Base-by-base conservation (phyloP, 2,113 vertebrate genomes). In the Brachyhypopomus occidentalis region DNA sequence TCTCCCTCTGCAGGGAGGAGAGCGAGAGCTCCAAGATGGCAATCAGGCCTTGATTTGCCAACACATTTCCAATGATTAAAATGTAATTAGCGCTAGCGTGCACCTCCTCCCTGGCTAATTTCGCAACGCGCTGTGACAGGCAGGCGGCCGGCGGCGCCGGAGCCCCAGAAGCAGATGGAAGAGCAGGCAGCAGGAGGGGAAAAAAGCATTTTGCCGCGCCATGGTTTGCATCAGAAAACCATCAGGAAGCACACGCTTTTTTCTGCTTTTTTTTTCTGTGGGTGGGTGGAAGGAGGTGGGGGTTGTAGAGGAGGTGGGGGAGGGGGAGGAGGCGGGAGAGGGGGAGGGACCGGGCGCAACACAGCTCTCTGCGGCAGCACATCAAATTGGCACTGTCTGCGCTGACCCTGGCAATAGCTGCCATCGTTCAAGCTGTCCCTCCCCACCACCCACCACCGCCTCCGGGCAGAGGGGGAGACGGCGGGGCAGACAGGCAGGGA, bases 1-100 rank as follows among this genome's bases (percentile, higher is more conserved):
- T 92, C 92, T 92, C 94, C 92, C 95, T 94, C 96, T 94, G 96
- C 95, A 94, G 96, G 95, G 96, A 94, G 92, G 94, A 94, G 93
- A 95, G 77, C 80, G 86, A 93, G 92, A 84, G 92, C 96, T 97
- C 95, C 64, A 95, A 96, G 95, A 96, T 97, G 96, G 96, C 96
- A 98, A 98, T 98, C 96, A 96, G 96, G 96, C 93, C 96, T 97
- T 98, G 97, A 99, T 99, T 99, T 98, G 97, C 97, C 96, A 98
- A 99, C 97, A 98, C 97, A 97, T 99, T 98, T 97, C 96, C 96
- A 99, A 98, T 99, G 97, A 99, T 99, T 99, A 99, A 99, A 99
- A 98, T 97, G 97, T 99, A 98, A 99, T 99, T 98, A 98, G 97
- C 96, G 96, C 96, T 96, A 98, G 96, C 95, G 95, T 96, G 96